Evolutionary conservation across 1,140 invertebrate genomes (phyloP), one percentile per base, ranked within the genome.

Genomic region (Popillia japonica): DNA sequence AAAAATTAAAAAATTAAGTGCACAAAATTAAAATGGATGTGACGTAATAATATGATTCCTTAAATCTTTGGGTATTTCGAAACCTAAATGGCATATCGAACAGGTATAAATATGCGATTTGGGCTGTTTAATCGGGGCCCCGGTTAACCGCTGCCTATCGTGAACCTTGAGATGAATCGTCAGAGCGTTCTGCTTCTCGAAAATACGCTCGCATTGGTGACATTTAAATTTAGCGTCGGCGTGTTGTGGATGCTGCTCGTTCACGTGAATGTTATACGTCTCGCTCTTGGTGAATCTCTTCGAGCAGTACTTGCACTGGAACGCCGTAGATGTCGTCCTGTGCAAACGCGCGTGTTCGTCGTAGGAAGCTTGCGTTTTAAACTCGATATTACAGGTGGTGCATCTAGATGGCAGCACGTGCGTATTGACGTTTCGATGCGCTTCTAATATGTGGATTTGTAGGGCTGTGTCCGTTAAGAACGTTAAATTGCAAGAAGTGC

Each of bases 131-230:
- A 55, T 76, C 34, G 74, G 73, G 0, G 68, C 72, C 2, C 44
- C 40, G 22, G 78, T 61, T 73, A 79, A 14, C 11, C 59, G 82
- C 61, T 85, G 84, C 72, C 83, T 82, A 23, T 85, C 84, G 76
- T 85, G 84, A 8, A 83, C 80, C 77, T 85, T 85, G 72, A 85
- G 68, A 81, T 85, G 84, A 48, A 83, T 82, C 1, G 82, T 83
- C 34, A 85, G 78, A 0, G 83, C 83, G 41, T 81, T 84, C 72
- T 83, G 83, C 72, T 84, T 85, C 41, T 85, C 84, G 74, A 85
- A 85, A 9, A 83, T 72, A 9, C 84, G 73, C 40, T 83, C 81
- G 42, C 84, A 85, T 23, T 83, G 80, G 11, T 72, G 78, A 75
- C 84, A 85, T 59, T 80, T 80, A 41, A 82, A 84, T 48, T 84